phyloP scores from a whole-genome alignment of 92 coral and sea anemone species.

The Epizoanthus fatuus region DNA sequence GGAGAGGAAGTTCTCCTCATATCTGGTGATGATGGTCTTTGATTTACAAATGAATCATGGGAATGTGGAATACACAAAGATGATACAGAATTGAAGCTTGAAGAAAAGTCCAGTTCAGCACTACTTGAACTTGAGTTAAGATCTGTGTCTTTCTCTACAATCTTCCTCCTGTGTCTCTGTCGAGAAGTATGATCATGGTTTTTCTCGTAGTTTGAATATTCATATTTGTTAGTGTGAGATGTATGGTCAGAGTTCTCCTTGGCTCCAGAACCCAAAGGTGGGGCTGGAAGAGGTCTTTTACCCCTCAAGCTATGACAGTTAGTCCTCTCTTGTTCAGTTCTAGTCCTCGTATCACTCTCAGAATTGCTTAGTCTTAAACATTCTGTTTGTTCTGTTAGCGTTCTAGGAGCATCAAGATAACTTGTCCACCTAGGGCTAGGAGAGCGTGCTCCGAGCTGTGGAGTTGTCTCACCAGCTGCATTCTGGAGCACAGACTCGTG shows the following conservation, averaged over 20 bases:
- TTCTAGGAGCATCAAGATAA: constrained; percentile 22
- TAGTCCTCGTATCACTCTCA: constrained; percentile 58
- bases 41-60: not conserved
- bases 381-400: constrained; percentile 42
- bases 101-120: constrained; percentile 71
- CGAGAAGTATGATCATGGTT: constrained; percentile 9
- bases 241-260: constrained; percentile 24
- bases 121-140: constrained; percentile 92
- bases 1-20: not conserved
- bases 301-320: constrained; percentile 15
- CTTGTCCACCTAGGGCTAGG: constrained; percentile 42
- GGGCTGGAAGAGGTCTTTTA: constrained; percentile 81
- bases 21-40: not conserved
- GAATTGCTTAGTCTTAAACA: constrained; percentile 72
- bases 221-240: constrained; percentile 8
- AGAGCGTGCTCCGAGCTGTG: not conserved
- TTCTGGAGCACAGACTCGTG: constrained; percentile 13
- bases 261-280: constrained; percentile 53
- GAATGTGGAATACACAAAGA: not conserved
- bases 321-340: constrained; percentile 40
- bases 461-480: not conserved
- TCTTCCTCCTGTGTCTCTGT: constrained; percentile 49
- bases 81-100: not conserved
- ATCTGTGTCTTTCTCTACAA: constrained; percentile 43
- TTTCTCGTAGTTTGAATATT: not conserved